These are phyloP conservation scores for Strix uralensis DNA, from an alignment of 2,113 vertebrate species.

Conservation along the genomic window DNA sequence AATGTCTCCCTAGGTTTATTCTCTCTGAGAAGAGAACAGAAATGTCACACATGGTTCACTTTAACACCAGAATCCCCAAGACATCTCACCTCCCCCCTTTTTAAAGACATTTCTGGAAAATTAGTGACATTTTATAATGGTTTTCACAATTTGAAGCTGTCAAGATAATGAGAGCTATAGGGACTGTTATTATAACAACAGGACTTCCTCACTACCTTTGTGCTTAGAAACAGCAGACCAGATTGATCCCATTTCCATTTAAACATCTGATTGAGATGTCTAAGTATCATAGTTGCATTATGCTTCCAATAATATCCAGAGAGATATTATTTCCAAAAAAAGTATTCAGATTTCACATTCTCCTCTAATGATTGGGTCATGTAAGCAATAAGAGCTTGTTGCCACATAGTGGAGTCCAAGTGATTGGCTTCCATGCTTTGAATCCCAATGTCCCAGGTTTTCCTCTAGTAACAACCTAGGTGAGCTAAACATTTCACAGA, in stretches of 20 bases:
- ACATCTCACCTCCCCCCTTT: background rate
- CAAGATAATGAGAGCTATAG: background rate
- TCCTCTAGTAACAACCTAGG: background rate
- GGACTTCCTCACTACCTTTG: background rate
- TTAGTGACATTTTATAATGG: background rate
- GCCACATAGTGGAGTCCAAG: background rate
- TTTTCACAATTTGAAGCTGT: background rate
- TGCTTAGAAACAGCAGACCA: background rate
- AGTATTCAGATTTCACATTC: background rate
- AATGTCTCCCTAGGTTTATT: background rate
- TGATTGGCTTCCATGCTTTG: background rate
- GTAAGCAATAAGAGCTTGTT: background rate
- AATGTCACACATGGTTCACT: rapidly evolving
- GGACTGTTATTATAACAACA: background rate
- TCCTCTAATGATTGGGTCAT: background rate
- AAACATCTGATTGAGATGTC: background rate
- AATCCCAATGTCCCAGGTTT: background rate
- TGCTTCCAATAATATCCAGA: background rate
- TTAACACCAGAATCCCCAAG: background rate
- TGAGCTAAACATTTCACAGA: background rate
- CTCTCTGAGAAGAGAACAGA: background rate
- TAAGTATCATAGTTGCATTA: background rate
- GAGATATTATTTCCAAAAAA: background rate
- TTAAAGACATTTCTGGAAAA: background rate
- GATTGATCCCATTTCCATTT: background rate